Conservation (phyloP, 2,797 vertebrate species). For the Tarsius wallacei region DNA sequence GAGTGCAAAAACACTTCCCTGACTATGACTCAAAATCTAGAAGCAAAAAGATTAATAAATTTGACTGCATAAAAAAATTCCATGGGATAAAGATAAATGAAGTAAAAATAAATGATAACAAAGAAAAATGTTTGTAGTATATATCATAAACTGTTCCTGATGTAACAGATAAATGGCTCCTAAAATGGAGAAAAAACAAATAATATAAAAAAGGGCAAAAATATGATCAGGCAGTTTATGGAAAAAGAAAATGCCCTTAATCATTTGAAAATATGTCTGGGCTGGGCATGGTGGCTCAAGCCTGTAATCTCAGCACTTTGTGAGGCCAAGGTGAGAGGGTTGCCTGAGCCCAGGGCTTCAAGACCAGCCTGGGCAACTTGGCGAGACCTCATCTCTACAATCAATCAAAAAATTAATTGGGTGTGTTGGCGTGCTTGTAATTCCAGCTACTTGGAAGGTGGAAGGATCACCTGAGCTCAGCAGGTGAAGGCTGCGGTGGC, state of each 20-base stretch:
- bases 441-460: no score
- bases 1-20: not conserved
- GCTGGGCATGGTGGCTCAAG: no score
- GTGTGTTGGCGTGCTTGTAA: no score
- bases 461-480: no score
- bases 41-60: slow-evolving; percentile 1
- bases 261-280: not conserved
- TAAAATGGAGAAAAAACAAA: not conserved
- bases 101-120: slow-evolving; percentile 4
- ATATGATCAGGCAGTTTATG: not conserved
- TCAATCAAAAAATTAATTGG: no score
- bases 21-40: slow-evolving; percentile 15
- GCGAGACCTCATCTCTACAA: no score
- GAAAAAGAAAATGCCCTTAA: not conserved
- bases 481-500: no score
- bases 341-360: no score
- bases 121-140: not conserved
- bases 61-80: not conserved
- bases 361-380: not conserved
- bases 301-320: no score
- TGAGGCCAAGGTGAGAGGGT: no score
- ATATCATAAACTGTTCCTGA: not conserved
- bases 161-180: not conserved
- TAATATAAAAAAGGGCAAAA: not conserved
- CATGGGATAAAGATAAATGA: not conserved